These are phyloP conservation scores for Reticulitermes speratus DNA, from an alignment of 1,140 invertebrate species.

Conservation along the genomic window DNA sequence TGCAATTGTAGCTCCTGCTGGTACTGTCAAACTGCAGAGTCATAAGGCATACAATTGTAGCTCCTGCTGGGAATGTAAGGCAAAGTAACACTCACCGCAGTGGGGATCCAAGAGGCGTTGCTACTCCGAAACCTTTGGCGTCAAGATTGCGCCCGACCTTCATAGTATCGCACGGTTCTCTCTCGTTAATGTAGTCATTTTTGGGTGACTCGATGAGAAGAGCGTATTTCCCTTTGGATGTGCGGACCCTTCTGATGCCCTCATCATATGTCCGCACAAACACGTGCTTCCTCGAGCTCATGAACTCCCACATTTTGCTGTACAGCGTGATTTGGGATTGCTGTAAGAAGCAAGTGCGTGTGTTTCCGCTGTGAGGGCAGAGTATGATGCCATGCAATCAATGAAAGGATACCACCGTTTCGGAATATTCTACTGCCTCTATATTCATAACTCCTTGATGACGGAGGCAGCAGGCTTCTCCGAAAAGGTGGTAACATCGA, in stretches of 20 bases:
- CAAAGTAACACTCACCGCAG: constrained; percentile 67
- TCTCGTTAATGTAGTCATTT: constrained; percentile 92
- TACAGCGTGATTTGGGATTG: constrained; percentile 87
- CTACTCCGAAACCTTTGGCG: constrained; percentile 91
- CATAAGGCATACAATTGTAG: no score
- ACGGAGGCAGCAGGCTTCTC: no score
- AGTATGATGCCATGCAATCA: no score
- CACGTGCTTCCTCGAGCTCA: constrained; percentile 80
- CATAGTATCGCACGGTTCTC: constrained; percentile 94
- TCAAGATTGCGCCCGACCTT: constrained; percentile 90
- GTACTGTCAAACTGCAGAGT: no score
- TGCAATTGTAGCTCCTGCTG: no score
- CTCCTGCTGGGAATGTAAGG: not conserved
- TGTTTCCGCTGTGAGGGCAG: no score
- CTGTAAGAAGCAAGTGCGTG: constrained; percentile 52
- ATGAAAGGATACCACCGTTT: no score
- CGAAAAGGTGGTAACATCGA: no score
- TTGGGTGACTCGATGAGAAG: constrained; percentile 91
- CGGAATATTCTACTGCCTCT: no score
- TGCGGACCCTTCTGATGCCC: constrained; percentile 77
- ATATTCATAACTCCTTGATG: no score
- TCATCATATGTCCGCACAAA: constrained; percentile 82
- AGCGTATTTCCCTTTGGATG: constrained; percentile 90
- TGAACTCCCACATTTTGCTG: constrained; percentile 94
- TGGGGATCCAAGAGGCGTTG: constrained; percentile 85